Conservation (phyloP, 2,797 vertebrate species). For the Esox masquinongy region DNA sequence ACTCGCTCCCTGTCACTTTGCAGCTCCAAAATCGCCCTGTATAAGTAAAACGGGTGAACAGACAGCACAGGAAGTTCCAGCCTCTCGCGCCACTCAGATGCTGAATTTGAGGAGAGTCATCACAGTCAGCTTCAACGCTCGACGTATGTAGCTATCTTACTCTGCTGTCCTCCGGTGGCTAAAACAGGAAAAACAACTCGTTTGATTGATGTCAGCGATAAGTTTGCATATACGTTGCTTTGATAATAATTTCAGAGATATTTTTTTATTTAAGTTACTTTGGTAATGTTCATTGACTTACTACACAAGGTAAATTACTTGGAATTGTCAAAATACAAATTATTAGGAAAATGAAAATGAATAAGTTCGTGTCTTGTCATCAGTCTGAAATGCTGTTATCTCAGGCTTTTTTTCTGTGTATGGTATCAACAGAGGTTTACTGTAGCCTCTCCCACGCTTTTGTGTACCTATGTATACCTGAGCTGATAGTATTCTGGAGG, state of each 20-base stretch:
- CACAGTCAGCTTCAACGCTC: conserved; percentile 57
- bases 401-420: not conserved
- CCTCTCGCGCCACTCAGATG: conserved; percentile 56
- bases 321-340: not conserved
- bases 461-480: conserved; percentile 29
- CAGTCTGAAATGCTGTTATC: not conserved
- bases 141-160: conserved; percentile 14
- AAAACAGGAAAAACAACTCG: not conserved
- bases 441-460: not conserved
- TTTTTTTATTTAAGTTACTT: no score
- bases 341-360: not conserved
- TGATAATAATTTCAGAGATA: not conserved
- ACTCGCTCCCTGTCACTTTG: conserved; percentile 34
- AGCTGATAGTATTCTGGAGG: conserved; percentile 21
- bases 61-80: conserved; percentile 77
- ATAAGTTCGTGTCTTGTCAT: not conserved
- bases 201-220: not conserved
- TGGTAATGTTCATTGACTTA: not conserved
- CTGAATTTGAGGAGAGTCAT: conserved; percentile 59
- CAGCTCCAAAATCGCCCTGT: conserved; percentile 44
- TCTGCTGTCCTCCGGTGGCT: conserved; percentile 53
- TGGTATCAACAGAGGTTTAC: not conserved
- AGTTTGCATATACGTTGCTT: not conserved
- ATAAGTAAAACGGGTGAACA: conserved; percentile 38
- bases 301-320: not conserved